Base-by-base conservation (phyloP, 35 echinoderm and acorn worm species). In the Stichopus chloronotus region DNA sequence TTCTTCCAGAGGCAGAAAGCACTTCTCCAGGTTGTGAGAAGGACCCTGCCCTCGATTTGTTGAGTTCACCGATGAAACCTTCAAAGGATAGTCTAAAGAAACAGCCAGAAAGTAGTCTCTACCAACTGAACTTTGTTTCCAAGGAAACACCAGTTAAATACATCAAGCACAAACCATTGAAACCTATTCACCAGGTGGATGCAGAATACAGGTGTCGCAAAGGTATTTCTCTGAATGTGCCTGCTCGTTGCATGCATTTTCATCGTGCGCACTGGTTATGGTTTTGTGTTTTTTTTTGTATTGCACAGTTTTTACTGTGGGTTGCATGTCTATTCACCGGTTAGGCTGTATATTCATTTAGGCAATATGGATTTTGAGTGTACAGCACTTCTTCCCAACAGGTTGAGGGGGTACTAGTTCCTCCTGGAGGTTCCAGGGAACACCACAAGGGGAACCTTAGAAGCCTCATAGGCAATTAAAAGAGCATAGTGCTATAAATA, bases 111-210 rank as follows among this genome's bases (percentile, higher is more conserved):
- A 3, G 52, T 14, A 56, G 52, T 14, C 80, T 83, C 80, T 83
- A 83, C 55, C 80, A 52, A 83, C 80, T 83, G 80, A 83, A 57
- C 80, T 83, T 83, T 57, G 55, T 83, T 24, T 83, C 30, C 21
- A 91, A 90, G 77, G 88, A 88, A 9, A 56, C 91, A 4, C 94
- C 95, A 25, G 91, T 94, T 63, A 92, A 71, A 69, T 95, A 95
- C 91, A 90, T 96, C 76, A 92, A 92, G 53, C 92, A 98, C 60
- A 93, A 87, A 87, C 96, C 96, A 2, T 63, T 98, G 89, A 98
- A 98, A 63, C 96, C 96, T 43, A 98, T 98, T 23, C 92, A 95
- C 76, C 81, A 92, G 63, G 96, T 98, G 25, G 96, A 98, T 87
- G 94, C 94, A 6, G 96, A 98, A 79, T 92, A 98, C 79, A 91